Conservation (phyloP, 2,113 vertebrate genomes). For the Campylorhamphus procurvoides region DNA sequence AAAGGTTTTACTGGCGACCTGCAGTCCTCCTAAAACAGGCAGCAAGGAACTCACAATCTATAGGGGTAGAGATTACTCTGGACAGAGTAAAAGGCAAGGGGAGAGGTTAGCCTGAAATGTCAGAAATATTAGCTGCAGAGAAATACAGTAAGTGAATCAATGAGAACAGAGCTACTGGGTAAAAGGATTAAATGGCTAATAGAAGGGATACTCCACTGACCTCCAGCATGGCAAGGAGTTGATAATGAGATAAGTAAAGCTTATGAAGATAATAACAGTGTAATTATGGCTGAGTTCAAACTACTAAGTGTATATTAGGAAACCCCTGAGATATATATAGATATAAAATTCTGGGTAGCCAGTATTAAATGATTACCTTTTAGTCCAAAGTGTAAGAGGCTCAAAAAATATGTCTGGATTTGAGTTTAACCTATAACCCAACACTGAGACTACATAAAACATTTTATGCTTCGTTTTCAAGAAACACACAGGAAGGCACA, state of each 20-base stretch:
- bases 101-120: conserved; percentile 72
- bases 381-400: background rate
- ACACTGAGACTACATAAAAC: background rate
- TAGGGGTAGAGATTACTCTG: conserved; percentile 37
- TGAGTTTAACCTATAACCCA: conserved; percentile 12
- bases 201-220: conserved; percentile 76
- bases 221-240: conserved; percentile 75
- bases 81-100: conserved; percentile 54
- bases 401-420: background rate
- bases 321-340: conserved; percentile 58
- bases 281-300: conserved; percentile 78
- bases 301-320: conserved; percentile 60
- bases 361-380: conserved; percentile 53
- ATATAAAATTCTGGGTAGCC: conserved; percentile 57
- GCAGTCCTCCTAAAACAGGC: conserved; percentile 8
- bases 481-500: background rate
- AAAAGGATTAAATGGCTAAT: conserved; percentile 83
- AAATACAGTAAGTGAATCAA: conserved; percentile 73
- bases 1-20: background rate
- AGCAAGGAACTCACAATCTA: conserved; percentile 61
- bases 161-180: conserved; percentile 70
- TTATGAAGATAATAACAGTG: conserved; percentile 77
- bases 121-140: conserved; percentile 73
- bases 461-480: background rate
- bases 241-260: conserved; percentile 83